These are phyloP conservation scores for Ornithoptera alexandrae DNA, from an alignment of 2,888 invertebrate genomes.

Conservation along the genomic window DNA sequence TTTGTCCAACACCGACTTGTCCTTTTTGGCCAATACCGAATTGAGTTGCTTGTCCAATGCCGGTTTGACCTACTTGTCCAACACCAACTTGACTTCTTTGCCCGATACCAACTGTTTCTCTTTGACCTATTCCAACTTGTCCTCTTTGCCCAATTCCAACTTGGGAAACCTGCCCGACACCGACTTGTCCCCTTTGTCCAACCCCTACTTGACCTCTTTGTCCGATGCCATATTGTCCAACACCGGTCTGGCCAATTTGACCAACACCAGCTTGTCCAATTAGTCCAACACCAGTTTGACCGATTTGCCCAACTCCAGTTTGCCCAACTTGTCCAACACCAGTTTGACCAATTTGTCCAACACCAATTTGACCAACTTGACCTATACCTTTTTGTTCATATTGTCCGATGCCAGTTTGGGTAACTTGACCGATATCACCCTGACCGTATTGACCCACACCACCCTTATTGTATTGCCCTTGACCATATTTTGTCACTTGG, in stretches of 20 bases:
- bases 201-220: constrained; percentile 24
- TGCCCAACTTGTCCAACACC: constrained; percentile 35
- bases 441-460: constrained; percentile 44
- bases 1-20: too few species aligned
- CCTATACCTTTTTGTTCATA: constrained; percentile 10
- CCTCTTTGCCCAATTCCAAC: constrained; percentile 37
- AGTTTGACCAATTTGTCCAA: constrained; percentile 23
- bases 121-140: constrained; percentile 31
- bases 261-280: constrained; percentile 35
- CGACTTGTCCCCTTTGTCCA: constrained; percentile 34
- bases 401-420: constrained; percentile 22
- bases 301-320: constrained; percentile 36
- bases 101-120: constrained; percentile 31
- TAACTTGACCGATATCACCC: constrained; percentile 36
- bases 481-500: constrained; percentile 42
- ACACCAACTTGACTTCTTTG: constrained; percentile 32
- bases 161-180: constrained; percentile 34
- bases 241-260: constrained; percentile 30
- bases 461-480: constrained; percentile 40
- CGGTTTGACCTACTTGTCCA: constrained; percentile 27
- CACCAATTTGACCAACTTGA: constrained; percentile 19
- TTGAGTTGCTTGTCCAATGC: too few species aligned
- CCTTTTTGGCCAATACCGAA: too few species aligned
- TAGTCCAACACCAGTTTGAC: constrained; percentile 36
- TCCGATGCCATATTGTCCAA: constrained; percentile 29